Conservation (phyloP, 2,888 invertebrate genomes). For the Xestia c-nigrum region DNA sequence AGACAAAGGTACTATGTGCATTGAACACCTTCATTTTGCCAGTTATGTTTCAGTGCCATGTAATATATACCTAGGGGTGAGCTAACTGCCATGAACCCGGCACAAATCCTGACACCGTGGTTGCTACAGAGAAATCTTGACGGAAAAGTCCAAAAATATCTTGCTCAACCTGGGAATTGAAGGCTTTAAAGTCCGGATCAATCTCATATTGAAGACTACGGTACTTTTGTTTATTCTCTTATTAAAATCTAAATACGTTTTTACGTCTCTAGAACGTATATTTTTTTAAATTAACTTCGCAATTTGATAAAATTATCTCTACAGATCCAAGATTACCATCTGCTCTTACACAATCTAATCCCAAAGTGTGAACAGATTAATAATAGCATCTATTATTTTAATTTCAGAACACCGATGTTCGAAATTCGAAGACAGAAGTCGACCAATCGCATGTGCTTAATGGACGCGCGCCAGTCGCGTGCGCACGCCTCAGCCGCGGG, state of each 20-base stretch:
- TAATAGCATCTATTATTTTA: constrained; percentile 65
- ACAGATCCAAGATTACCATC: constrained; percentile 18
- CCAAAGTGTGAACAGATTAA: constrained; percentile 69
- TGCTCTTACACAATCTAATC: constrained; percentile 54
- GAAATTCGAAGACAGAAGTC: constrained; percentile 57
- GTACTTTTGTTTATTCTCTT: background rate
- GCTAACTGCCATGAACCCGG: background rate
- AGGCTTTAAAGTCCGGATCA: background rate
- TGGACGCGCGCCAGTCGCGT: constrained; percentile 81
- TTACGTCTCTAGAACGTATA: background rate
- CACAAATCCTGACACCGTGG: background rate
- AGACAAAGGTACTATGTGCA: too few species aligned
- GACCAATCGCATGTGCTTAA: constrained; percentile 80
- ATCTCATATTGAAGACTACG: background rate
- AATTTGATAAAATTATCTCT: background rate
- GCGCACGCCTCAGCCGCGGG: constrained; percentile 76
- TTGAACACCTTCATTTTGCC: too few species aligned
- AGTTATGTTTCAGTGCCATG: too few species aligned
- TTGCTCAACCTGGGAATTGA: too few species aligned
- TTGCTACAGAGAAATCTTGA: too few species aligned
- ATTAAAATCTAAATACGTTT: background rate
- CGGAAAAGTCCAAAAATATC: too few species aligned
- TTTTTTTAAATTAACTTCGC: background rate
- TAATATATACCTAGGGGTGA: background rate
- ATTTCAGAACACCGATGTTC: constrained; percentile 59